Percentiles rank a stretch among this genome's conserved stretches.
Conservation (phyloP, 2,113 vertebrate species). For the Vireo altiloquus region DNA sequence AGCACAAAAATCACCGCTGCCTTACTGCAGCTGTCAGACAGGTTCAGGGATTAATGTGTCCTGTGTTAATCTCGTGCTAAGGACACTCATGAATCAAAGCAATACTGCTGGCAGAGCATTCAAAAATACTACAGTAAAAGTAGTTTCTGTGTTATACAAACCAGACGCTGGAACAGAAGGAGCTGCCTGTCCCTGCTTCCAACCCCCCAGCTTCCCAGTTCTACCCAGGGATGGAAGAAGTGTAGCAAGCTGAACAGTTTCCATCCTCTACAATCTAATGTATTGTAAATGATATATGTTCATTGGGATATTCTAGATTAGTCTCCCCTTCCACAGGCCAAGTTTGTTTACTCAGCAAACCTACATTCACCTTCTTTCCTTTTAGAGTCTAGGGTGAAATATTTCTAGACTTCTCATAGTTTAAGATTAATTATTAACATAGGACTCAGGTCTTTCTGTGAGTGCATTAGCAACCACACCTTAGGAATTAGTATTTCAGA, state of each 20-base stretch:
- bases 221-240: not conserved
- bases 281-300: accelerated
- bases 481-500: not conserved
- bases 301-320: not conserved
- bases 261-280: not conserved
- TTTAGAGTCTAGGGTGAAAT: not conserved
- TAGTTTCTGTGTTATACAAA: not conserved
- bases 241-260: not conserved
- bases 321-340: not conserved
- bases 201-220: not conserved
- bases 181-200: not conserved
- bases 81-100: not conserved
- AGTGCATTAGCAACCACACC: not conserved
- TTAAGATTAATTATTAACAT: not conserved
- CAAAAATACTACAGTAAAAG: not conserved
- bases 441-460: not conserved
- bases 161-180: not conserved
- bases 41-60: not conserved
- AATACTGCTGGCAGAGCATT: not conserved
- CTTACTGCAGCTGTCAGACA: not conserved
- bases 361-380: not conserved
- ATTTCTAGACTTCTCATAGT: not conserved
- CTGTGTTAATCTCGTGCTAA: not conserved
- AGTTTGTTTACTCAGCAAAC: not conserved
- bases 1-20: not conserved